Base-by-base conservation (phyloP, 2,888 invertebrate species). In the Drosophila melanosoma region DNA sequence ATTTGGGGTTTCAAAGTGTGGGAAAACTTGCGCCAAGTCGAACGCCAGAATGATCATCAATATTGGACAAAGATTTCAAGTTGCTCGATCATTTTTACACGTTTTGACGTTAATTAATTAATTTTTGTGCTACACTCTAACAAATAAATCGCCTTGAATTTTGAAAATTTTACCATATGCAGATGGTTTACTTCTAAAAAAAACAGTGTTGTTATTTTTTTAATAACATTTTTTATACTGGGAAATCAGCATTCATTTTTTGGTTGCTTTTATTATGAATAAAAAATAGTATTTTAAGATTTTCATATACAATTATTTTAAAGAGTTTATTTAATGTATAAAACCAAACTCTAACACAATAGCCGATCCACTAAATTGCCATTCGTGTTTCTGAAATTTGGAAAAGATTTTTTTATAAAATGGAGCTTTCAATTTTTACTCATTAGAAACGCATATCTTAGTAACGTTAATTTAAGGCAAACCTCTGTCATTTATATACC, bases 1-100 rank as follows among this genome's bases (percentile, higher is more conserved):
- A 71, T 76, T 72, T 70, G 58, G 54, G 54, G 42, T 69, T 66
- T 54, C 42, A 79, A 66, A 74, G 71, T 83, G 86, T 83, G 83
- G 85, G 86, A 83, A 83, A 81, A 72, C 69, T 70, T 57, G 52
- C 15, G 49, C 49, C 20, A 38, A 52, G 58, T 42, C 42, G 40
- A 58, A 40, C 11, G 6, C 23, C 35, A 20, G 49, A 52, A 60
- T 15, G 54, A 60, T 69, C 60, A 64, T 60, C 63, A 74, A 64
- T 74, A 69, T 63, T 52, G 38, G 56, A 42, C 74, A 61, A 53
- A 57, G 38, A 49, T 61, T 66, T 73, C 59, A 60, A 35, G 57
- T 29, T 60, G 23, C 11, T 53, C 42, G n/a, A 61, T 53, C 57
- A 26, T 45, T 32, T 48, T 42, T 52, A 65, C 17, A 40, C 36